Percentiles rank a stretch among this genome's conserved stretches.
Conservation (phyloP, 2,888 invertebrate species). For the Tigriopus californicus region DNA sequence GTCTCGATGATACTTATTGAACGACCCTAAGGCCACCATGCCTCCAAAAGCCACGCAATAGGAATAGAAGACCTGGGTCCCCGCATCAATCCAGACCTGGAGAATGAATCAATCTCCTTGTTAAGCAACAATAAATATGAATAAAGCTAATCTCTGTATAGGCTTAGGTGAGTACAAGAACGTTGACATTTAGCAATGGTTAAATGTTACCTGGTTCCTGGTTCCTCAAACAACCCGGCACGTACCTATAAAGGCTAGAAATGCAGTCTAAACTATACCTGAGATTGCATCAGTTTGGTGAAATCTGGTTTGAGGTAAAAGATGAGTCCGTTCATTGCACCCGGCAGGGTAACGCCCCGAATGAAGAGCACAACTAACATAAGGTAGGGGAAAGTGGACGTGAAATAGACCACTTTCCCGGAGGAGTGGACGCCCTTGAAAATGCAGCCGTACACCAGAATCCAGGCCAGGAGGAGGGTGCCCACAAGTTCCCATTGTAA, state of each 20-base stretch:
- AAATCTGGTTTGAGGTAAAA: conserved; percentile 76
- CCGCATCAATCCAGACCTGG: conserved; percentile 69
- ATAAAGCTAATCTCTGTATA: no score
- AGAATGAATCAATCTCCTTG: background rate
- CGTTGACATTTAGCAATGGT: no score
- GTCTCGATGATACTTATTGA: conserved; percentile 56
- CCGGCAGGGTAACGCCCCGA: conserved; percentile 71
- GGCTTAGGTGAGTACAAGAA: no score
- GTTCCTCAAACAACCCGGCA: background rate
- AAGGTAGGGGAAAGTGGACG: conserved; percentile 75
- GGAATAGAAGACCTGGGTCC: conserved; percentile 78
- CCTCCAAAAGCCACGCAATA: conserved; percentile 84
- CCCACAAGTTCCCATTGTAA: conserved; percentile 75
- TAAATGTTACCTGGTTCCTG: no score
- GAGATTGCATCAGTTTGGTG: conserved; percentile 57
- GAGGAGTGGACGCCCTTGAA: conserved; percentile 94
- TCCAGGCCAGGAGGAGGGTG: conserved; percentile 75
- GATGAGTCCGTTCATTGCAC: conserved; percentile 60
- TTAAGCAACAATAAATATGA: no score
- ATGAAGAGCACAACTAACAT: conserved; percentile 67
- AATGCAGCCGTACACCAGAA: conserved; percentile 80
- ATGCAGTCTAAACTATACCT: conserved; percentile 29
- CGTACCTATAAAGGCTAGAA: background rate
- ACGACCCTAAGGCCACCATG: conserved; percentile 61
- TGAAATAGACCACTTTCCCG: conserved; percentile 39